A percentile compares a stretch with the other conserved stretches of the same genome.
Evolutionary conservation across 1,140 invertebrate species (phyloP).

Genomic region (Eciton burchellii): DNA sequence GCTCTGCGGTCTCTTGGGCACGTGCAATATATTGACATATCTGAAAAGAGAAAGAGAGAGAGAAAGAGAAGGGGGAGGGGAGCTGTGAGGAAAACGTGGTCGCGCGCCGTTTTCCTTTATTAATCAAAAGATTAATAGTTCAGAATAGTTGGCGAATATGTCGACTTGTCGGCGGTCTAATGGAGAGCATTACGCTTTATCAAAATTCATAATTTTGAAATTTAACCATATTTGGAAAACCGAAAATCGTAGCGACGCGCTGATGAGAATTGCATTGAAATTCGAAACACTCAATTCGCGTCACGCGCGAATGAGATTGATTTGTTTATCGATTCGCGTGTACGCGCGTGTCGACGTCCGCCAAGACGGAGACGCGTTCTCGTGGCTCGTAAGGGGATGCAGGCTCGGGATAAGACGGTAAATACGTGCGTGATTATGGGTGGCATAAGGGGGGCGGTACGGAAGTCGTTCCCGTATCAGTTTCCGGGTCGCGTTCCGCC

Average conservation of each 20-base stretch:
- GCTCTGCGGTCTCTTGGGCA: constrained; percentile 13
- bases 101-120: constrained; percentile 1
- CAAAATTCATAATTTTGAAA: background rate
- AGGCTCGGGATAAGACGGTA: too few relatives aligned
- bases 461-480: background rate
- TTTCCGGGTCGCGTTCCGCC: background rate
- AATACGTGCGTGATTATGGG: too few relatives aligned
- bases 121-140: constrained; percentile 15
- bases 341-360: too few relatives aligned
- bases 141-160: background rate
- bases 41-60: background rate
- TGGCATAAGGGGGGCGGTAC: background rate
- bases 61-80: too few relatives aligned
- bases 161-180: background rate
- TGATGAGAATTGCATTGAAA: background rate
- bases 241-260: background rate
- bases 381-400: too few relatives aligned
- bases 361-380: too few relatives aligned
- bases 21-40: constrained; percentile 25
- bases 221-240: constrained; percentile 22
- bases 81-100: too few relatives aligned
- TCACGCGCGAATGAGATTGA: too few relatives aligned
- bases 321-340: too few relatives aligned
- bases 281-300: too few relatives aligned
- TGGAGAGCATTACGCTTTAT: background rate